Base-by-base conservation (phyloP, 2,113 vertebrate genomes). In the Cinclus cinclus region DNA sequence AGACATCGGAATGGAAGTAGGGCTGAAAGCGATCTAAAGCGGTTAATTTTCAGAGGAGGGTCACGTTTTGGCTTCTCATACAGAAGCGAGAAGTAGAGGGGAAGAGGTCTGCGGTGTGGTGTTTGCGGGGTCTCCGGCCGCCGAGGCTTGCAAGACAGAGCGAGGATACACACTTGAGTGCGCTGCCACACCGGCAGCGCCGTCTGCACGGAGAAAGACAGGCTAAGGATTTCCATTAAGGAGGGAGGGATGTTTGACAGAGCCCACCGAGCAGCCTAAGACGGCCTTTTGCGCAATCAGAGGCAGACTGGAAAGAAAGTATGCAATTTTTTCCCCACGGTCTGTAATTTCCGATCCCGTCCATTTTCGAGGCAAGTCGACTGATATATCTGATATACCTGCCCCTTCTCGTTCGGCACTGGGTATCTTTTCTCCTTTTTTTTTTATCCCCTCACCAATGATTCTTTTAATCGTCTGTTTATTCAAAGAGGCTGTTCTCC, bases 11-110 rank as follows among this genome's bases (percentile, higher is more conserved):
- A 78, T 33, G 55, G 67, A 28, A 86, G 37, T 9, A 18, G 8
- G 49, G 37, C 27, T 84, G 93, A 96, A 94, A 93, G 21, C 25
- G 46, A 96, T 44, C 76, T 96, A 90, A 95, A 87, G 83, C 44
- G 75, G 75, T 94, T 87, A 46, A 90, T 94, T 97, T 92, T 76
- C 65, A 60, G 68, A 58, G 56, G 31, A 79, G 22, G 42, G 49
- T 41, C 31, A 44, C 67, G 67, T 76, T 83, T 91, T 65, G 76
- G 62, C 69, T 96, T 88, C 55, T 76, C 69, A 9, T 53, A 68
- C 12, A 37, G 33, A 68, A 46, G 50, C 1, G 25, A 59, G 23
- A 76, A 33, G 31, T 18, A 39, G 63, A 33, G 17, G 23, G 79
- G 46, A 62, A 69, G 55, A 50, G 33, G 46, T 76, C 79, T 68